Conservation (phyloP, 2,797 vertebrate species). For the Hirundo rustica region DNA sequence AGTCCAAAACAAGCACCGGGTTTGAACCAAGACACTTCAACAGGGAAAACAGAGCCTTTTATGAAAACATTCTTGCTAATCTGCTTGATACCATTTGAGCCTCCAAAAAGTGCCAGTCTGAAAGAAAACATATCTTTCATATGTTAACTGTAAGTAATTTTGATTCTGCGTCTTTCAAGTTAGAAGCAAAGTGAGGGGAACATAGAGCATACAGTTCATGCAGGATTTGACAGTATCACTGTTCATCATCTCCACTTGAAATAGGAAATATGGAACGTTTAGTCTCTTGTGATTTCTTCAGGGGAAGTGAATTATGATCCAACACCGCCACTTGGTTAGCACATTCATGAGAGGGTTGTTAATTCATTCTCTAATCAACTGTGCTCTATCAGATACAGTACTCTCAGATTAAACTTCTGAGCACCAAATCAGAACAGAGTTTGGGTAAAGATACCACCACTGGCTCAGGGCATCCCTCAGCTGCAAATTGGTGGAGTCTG, state of each 20-base stretch:
- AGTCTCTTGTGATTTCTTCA: not conserved
- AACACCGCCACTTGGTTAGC: not conserved
- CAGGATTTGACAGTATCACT: not conserved
- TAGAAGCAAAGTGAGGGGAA: not conserved
- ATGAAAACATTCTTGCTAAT: slow-evolving; percentile 19
- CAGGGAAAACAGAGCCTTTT: not conserved
- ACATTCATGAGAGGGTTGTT: not conserved
- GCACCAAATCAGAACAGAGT: not conserved
- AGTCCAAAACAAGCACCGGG: not conserved
- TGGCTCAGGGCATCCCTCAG: not conserved
- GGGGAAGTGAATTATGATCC: not conserved
- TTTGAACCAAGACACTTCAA: slow-evolving; percentile 12
- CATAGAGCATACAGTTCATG: not conserved
- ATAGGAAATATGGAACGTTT: fast-evolving
- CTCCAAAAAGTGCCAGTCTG: not conserved
- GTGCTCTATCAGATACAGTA: not conserved
- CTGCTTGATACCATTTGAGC: not conserved
- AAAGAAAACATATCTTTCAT: not conserved
- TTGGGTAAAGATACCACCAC: not conserved
- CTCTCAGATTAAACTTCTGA: not conserved
- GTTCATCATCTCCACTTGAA: not conserved
- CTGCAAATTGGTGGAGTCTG: not conserved
- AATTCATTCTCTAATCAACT: not conserved
- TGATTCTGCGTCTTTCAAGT: not conserved
- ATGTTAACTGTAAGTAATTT: not conserved